Conservation (phyloP, 2,113 vertebrate species). For the Cyrtonyx montezumae region DNA sequence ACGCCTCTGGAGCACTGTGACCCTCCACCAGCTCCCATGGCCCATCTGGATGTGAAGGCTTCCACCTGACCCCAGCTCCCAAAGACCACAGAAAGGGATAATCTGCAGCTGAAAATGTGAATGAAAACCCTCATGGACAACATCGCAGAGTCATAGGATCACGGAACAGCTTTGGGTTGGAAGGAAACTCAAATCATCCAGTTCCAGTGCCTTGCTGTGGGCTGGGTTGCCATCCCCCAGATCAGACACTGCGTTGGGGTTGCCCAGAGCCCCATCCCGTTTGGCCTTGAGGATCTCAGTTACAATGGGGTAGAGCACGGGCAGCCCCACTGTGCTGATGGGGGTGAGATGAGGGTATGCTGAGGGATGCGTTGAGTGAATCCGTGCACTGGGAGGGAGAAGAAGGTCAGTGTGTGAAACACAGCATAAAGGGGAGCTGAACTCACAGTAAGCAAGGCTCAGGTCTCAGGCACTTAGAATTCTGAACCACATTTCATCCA, state of each 20-base stretch:
- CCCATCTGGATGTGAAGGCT: background rate
- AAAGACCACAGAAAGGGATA: no score
- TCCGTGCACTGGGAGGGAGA: background rate
- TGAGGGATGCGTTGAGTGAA: rapidly evolving
- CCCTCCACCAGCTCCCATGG: background rate
- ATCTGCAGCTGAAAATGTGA: background rate
- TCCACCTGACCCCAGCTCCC: background rate
- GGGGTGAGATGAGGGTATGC: background rate
- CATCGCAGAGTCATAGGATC: background rate
- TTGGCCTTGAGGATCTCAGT: no score
- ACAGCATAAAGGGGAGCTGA: conserved; percentile 33
- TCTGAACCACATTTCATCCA: background rate
- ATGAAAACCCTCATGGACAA: background rate
- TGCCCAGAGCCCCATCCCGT: no score
- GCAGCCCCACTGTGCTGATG: rapidly evolving
- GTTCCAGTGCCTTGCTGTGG: no score
- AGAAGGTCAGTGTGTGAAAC: background rate
- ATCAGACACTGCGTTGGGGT: no score
- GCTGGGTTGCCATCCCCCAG: no score
- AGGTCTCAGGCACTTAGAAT: background rate
- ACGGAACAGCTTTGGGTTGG: background rate
- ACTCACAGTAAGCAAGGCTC: background rate
- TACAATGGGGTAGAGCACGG: background rate
- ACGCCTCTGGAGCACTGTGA: background rate
- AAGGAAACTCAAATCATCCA: background rate